These are phyloP conservation scores for Lasioglossum oenotherae DNA, from an alignment of 2,888 invertebrate genomes.

Conservation along the genomic window DNA sequence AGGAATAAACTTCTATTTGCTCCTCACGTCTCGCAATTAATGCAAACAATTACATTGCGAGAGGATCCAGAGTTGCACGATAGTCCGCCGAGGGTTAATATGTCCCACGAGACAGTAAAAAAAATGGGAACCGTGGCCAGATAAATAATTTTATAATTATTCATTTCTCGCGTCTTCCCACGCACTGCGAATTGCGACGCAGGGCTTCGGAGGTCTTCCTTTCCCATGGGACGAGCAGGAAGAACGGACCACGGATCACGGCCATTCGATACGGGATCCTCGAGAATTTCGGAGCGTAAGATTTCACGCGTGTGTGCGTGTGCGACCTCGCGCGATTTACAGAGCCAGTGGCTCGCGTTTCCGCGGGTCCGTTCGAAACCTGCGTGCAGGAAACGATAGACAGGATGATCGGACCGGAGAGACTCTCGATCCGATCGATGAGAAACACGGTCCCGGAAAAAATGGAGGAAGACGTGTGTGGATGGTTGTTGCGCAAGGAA, in stretches of 20 bases:
- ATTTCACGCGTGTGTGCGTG: background rate
- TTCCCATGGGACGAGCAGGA: slow-evolving; percentile 38
- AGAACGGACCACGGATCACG: slow-evolving; percentile 39
- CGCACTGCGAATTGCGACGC: slow-evolving; percentile 52
- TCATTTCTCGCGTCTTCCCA: slow-evolving; percentile 68
- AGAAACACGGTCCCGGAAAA: slow-evolving; percentile 37
- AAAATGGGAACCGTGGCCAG: background rate
- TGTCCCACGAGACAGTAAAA: background rate
- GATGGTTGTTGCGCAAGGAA: slow-evolving; percentile 69
- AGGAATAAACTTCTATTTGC: too few species aligned
- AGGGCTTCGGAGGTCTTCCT: background rate
- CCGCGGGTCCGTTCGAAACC: background rate
- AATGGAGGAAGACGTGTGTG: slow-evolving; percentile 19
- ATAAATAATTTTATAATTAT: background rate
- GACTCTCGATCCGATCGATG: background rate
- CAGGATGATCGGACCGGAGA: background rate
- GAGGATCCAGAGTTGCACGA: too few species aligned
- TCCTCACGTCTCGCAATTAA: too few species aligned
- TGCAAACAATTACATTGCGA: too few species aligned
- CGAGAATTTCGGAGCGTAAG: slow-evolving; percentile 1
- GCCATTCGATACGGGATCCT: slow-evolving; percentile 1
- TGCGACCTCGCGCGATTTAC: background rate
- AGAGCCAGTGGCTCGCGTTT: background rate
- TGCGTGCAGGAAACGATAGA: background rate
- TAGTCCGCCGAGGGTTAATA: background rate